Conservation (phyloP, 2,888 invertebrate species). For the Aproaerema taeniolella region DNA sequence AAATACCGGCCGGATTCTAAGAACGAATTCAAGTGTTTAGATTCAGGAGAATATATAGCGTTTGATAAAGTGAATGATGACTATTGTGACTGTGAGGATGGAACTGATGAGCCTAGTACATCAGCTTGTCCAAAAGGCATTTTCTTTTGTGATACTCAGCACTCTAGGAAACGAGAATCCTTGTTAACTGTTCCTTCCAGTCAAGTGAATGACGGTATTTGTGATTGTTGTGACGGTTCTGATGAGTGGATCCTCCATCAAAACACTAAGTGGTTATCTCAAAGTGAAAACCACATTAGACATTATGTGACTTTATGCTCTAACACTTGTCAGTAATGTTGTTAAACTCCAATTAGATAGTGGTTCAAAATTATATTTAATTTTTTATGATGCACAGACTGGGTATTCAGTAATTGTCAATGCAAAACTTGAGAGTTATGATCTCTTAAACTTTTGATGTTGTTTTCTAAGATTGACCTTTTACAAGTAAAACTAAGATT, state of each 20-base stretch:
- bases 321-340: conserved; percentile 34
- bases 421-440: no score
- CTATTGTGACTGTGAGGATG: conserved; percentile 91
- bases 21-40: conserved; percentile 61
- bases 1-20: conserved; percentile 54
- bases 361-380: no score
- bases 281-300: conserved; percentile 43
- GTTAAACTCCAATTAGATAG: no score
- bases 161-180: conserved; percentile 44
- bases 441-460: no score
- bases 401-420: no score
- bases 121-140: conserved; percentile 90
- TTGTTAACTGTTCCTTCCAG: conserved; percentile 80
- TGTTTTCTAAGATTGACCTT: no score
- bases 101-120: conserved; percentile 89
- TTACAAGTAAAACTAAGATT: no score
- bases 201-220: conserved; percentile 94
- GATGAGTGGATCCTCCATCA: conserved; percentile 82
- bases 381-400: no score
- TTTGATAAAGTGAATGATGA: conserved; percentile 84
- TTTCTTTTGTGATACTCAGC: conserved; percentile 87
- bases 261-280: conserved; percentile 44
- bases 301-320: conserved; percentile 49
- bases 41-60: conserved; percentile 47
- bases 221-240: conserved; percentile 96